These are phyloP conservation scores for Acrossocheilus wenchowensis DNA, from an alignment of 2,797 vertebrate genomes.

Conservation along the genomic window DNA sequence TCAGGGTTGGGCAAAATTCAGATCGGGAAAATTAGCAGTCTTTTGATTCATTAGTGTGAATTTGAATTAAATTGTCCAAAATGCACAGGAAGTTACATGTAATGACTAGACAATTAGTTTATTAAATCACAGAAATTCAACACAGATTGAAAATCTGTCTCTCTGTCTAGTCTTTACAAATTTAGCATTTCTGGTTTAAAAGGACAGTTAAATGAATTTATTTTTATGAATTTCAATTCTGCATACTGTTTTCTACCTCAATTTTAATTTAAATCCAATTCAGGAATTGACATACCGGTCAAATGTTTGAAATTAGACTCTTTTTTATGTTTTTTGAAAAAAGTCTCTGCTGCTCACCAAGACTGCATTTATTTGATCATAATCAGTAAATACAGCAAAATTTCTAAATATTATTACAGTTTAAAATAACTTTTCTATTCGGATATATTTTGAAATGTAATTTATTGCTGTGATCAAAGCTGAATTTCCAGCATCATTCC, in stretches of 20 bases:
- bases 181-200: neutral
- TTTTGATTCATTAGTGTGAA: neutral
- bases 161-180: neutral
- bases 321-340: neutral
- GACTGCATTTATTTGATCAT: neutral
- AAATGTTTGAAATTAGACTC: neutral
- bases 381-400: too few species aligned
- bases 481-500: too few species aligned
- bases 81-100: neutral
- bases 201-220: neutral
- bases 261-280: neutral
- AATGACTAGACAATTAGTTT: neutral
- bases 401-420: too few species aligned
- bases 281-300: neutral
- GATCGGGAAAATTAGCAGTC: neutral
- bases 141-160: neutral
- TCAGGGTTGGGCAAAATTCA: neutral
- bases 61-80: neutral
- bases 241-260: neutral
- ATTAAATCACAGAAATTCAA: neutral
- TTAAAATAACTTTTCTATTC: too few species aligned
- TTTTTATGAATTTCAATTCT: neutral
- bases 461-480: too few species aligned
- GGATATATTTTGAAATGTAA: too few species aligned
- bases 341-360: neutral